phyloP scores from a whole-genome alignment of 2,797 vertebrate species.

The Anguilla pacifica region DNA sequence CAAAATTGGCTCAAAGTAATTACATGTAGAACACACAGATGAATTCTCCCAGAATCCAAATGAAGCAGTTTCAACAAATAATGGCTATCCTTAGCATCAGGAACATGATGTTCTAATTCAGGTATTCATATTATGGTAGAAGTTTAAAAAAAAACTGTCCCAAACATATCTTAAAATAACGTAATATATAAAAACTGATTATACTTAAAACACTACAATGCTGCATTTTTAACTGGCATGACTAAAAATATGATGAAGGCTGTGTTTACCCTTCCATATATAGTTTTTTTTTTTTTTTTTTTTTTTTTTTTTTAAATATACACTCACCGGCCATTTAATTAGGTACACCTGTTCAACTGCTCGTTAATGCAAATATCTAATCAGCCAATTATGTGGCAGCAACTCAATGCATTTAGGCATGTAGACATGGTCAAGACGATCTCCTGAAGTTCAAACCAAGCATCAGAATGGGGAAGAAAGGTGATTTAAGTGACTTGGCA shows the following conservation, averaged over 20 bases:
- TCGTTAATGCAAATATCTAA: no score
- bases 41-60: neutral
- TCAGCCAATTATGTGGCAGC: no score
- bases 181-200: neutral
- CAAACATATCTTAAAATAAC: neutral
- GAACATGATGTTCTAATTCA: neutral
- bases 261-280: neutral
- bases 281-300: neutral
- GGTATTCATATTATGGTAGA: neutral
- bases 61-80: neutral
- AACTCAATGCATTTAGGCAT: no score
- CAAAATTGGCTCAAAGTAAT: constrained; percentile 19
- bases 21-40: constrained; percentile 1
- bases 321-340: no score
- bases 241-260: neutral
- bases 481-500: no score
- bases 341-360: no score
- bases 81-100: neutral
- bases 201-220: neutral
- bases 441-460: no score
- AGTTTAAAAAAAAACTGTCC: neutral
- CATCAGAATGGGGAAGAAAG: no score
- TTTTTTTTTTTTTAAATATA: neutral
- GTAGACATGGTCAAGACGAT: no score
- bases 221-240: neutral